These are phyloP conservation scores for Apteryx mantelli DNA, from an alignment of 2,113 vertebrate species.

Conservation along the genomic window DNA sequence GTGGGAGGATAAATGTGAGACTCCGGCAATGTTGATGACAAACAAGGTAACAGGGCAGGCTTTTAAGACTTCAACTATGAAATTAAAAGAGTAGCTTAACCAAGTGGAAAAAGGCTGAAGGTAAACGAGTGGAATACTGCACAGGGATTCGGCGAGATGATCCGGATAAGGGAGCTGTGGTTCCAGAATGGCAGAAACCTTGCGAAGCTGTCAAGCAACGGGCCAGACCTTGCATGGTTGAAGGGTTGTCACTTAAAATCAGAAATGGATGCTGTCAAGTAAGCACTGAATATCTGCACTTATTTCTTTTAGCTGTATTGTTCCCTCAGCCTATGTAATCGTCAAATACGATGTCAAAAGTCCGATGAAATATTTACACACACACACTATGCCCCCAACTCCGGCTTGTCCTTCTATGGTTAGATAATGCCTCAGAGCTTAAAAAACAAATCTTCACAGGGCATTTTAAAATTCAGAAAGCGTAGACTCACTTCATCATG, in stretches of 20 bases:
- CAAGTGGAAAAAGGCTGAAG: neutral
- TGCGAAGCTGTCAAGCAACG: neutral
- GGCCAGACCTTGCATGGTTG: neutral
- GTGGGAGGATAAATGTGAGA: neutral
- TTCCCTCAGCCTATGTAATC: neutral
- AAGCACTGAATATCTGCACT: neutral
- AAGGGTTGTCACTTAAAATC: neutral
- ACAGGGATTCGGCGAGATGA: neutral
- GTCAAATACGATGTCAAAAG: neutral
- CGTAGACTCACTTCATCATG: neutral
- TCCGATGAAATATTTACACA: neutral
- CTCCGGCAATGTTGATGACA: neutral
- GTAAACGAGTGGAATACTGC: neutral
- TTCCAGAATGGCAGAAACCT: rapidly evolving
- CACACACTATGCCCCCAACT: no score
- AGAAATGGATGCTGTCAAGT: neutral
- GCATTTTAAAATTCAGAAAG: neutral
- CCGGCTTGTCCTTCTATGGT: neutral
- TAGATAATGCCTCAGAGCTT: rapidly evolving
- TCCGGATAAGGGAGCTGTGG: neutral
- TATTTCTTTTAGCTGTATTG: neutral
- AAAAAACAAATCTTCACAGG: neutral
- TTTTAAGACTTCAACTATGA: neutral
- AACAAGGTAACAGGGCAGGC: neutral
- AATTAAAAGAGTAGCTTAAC: neutral